These are phyloP conservation scores for Neosalanx taihuensis DNA, from an alignment of 2,797 vertebrate species.

Conservation along the genomic window DNA sequence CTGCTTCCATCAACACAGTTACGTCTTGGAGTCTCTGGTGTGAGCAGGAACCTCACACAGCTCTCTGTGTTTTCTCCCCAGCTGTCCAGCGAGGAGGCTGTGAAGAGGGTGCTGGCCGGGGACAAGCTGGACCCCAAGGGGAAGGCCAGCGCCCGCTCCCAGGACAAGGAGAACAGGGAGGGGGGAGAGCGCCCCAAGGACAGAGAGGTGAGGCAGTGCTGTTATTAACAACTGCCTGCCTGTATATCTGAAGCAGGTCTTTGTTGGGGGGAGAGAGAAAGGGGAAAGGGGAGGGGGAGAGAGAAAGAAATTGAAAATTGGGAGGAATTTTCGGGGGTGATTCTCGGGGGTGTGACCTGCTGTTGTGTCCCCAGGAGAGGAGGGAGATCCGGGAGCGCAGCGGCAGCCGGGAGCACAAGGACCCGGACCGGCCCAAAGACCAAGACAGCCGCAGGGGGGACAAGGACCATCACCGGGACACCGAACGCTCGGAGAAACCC, in stretches of 20 bases:
- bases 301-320: too few relatives aligned
- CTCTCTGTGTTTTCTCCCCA: slow-evolving; percentile 45
- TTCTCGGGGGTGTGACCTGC: background rate
- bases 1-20: too few relatives aligned
- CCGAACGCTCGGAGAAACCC: slow-evolving; percentile 65
- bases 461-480: slow-evolving; percentile 67
- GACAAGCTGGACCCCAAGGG: slow-evolving; percentile 80
- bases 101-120: slow-evolving; percentile 84
- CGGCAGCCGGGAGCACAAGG: slow-evolving; percentile 74
- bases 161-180: slow-evolving; percentile 78
- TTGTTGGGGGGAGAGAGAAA: too few relatives aligned
- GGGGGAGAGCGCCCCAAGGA: slow-evolving; percentile 63
- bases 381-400: slow-evolving; percentile 78
- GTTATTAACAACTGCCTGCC: too few relatives aligned
- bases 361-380: slow-evolving; percentile 69
- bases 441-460: slow-evolving; percentile 70
- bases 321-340: background rate
- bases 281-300: too few relatives aligned
- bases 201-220: slow-evolving; percentile 71
- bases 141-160: slow-evolving; percentile 73
- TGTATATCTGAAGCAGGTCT: too few relatives aligned
- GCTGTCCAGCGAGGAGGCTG: slow-evolving; percentile 91
- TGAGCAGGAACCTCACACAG: background rate
- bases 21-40: too few relatives aligned
- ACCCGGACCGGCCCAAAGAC: slow-evolving; percentile 70